phyloP scores from a whole-genome alignment of 2,113 vertebrate genomes.

The Notechis scutatus region DNA sequence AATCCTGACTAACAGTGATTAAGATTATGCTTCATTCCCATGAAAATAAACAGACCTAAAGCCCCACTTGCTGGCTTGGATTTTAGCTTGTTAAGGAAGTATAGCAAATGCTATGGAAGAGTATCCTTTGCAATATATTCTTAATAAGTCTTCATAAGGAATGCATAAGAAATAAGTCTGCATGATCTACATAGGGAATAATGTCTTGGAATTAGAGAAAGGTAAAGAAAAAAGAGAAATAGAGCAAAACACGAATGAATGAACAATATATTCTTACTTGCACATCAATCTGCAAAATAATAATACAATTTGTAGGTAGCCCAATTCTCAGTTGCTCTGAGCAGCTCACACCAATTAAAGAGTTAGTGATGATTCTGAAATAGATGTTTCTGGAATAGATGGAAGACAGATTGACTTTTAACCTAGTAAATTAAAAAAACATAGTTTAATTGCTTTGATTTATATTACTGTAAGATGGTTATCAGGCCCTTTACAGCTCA shows the following conservation, averaged over 20 bases:
- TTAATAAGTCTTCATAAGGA: background rate
- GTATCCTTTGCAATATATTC: background rate
- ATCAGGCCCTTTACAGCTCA: background rate
- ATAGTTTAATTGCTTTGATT: background rate
- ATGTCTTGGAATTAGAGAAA: background rate
- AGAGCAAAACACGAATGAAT: background rate
- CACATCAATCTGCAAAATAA: background rate
- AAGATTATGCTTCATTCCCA: background rate
- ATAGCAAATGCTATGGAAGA: background rate
- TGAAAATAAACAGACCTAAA: background rate
- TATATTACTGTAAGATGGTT: background rate
- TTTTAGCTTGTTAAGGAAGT: background rate
- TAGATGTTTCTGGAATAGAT: background rate
- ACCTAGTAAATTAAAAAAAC: background rate
- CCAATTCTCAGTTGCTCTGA: background rate
- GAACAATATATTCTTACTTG: background rate
- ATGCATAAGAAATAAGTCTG: background rate
- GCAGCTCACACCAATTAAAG: background rate
- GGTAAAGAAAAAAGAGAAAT: background rate
- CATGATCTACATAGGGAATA: background rate
- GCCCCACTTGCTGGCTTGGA: background rate
- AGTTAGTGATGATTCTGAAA: background rate
- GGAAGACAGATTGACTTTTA: background rate
- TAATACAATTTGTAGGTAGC: background rate
- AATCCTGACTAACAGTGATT: background rate